Base-by-base conservation (phyloP, 2,797 vertebrate species). In the Hipposideros larvatus region DNA sequence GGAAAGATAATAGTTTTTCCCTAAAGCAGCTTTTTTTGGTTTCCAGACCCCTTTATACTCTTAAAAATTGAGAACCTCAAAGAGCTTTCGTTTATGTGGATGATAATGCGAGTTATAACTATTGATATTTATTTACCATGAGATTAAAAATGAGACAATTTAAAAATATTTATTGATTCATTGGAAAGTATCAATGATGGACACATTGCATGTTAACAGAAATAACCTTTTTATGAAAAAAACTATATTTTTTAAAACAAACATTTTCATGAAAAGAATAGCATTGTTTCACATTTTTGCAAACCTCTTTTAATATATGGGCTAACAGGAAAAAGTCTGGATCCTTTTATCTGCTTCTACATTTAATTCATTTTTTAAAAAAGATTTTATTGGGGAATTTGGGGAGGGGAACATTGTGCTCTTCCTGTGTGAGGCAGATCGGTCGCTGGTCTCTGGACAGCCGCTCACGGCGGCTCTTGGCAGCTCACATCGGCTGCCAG, bases 201-300 rank as follows among this genome's bases (percentile, higher is more conserved):
- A 31, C 70, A 90, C 28, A 73, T 46, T 55, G 43, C 46, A 55
- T 84, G 26, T 78, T 91, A 79, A 75, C 4, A 21, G 82, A 84
- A 92, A 79, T 79, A n/a, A 87, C 31, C 43, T 79, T 95, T 78
- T 90, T 74, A 75, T 65, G 14, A 68, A 86, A 65, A 73, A 70
- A 55, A 34, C 15, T 79, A 7, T 41, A 71, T 79, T 48, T n/a
- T 51, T 78, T 9, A 48, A 85, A 93, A 90, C 65, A 87, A 95
- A 87, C 55, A 63, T 51, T 82, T 74, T 87, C 37, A 34, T 75
- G 51, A 51, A 59, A 59, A 85, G 28, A 82, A 84, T 53, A 85
- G 34, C 34, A 74, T 66, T 53, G 51, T 82, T 82, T 88, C 59
- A 75, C 51, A 80, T 59, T 53, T 83, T 86, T 61, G 19, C 21